Percentiles rank a stretch among this genome's conserved stretches.
Evolutionary conservation across 1,140 invertebrate species (phyloP).

Genomic region (Ostrea denselamellosa): DNA sequence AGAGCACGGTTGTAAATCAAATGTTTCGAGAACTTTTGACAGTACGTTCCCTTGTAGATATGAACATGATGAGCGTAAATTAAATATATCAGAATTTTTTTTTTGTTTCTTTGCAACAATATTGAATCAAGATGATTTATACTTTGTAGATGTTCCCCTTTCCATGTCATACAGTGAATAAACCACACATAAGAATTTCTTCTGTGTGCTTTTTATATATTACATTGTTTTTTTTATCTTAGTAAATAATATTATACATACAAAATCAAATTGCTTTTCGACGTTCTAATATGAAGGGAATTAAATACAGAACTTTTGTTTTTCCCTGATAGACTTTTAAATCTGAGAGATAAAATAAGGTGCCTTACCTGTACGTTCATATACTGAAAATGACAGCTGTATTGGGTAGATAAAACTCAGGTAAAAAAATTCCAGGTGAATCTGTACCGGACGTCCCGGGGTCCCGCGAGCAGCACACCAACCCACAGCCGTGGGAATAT

Average conservation of each 20-base stretch:
- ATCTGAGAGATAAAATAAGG: not conserved
- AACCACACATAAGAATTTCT: not conserved
- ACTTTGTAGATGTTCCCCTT: not conserved
- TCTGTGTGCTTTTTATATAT: not conserved
- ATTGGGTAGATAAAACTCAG: slow-evolving; percentile 24
- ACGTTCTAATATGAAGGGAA: not conserved
- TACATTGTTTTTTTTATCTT: not conserved
- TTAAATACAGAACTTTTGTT: slow-evolving; percentile 26
- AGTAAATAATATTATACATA: not conserved
- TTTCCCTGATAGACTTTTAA: not conserved
- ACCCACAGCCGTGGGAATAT: not conserved
- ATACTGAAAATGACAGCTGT: slow-evolving; percentile 21
- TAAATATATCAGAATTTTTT: not conserved
- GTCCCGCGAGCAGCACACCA: not conserved
- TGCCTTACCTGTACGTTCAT: slow-evolving; percentile 6
- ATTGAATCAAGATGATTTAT: not conserved
- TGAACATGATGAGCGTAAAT: too few relatives aligned
- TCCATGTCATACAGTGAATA: not conserved
- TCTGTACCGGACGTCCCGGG: not conserved
- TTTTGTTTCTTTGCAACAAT: too few relatives aligned
- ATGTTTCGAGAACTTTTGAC: too few relatives aligned
- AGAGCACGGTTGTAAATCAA: too few relatives aligned
- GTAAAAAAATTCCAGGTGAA: slow-evolving; percentile 26
- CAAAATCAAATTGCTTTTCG: not conserved
- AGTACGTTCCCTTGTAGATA: too few relatives aligned